Evolutionary conservation across 2,113 vertebrate genomes (phyloP), one percentile per base, ranked within the genome.

Genomic region (Corythornis vintsioides): DNA sequence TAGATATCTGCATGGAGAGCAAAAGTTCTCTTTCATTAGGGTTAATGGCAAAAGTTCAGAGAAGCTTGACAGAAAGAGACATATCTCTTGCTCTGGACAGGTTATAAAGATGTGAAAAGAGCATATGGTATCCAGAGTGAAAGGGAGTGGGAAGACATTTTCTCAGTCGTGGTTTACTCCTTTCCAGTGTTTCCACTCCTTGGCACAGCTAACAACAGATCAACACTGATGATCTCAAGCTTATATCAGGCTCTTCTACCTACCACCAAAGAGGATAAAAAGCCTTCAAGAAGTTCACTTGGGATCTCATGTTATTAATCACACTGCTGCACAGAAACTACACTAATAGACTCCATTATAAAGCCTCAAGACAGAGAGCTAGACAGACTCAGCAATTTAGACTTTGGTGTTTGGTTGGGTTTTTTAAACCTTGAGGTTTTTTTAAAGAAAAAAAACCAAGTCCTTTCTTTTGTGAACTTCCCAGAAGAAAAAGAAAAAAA

Each of bases 241-340:
- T 93, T 92, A 89, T 70, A 84, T 33, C 60, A 56, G 45, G 28
- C 65, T 88, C 83, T 67, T 70, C 81, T 88, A 35, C n/a, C 86
- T 92, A 77, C 69, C 40, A 64, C 74, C 7, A 0, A 65, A 82
- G 57, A 74, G 61, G 81, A 93, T 86, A 84, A 95, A 89, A 86
- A 90, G 66, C 61, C 91, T 89, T 40, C 57, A 79, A 20, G 29
- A 70, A 90, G 56, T 89, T 84, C 91, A 91, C 84, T 65, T 24
- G 77, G 80, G 89, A 93, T 78, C 87, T 94, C 89, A 75, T 88
- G 89, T 91, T 79, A 83, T 88, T 87, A 93, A 90, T 77, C 89
- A 83, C 43, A 31, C 53, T 48, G 77, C 83, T 64, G 40, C 73
- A 89, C 74, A 86, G 65, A 90, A 86, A 82, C 80, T 63, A 81